Base-by-base conservation (phyloP, 2,888 invertebrate genomes). In the Pristionchus japonicus region DNA sequence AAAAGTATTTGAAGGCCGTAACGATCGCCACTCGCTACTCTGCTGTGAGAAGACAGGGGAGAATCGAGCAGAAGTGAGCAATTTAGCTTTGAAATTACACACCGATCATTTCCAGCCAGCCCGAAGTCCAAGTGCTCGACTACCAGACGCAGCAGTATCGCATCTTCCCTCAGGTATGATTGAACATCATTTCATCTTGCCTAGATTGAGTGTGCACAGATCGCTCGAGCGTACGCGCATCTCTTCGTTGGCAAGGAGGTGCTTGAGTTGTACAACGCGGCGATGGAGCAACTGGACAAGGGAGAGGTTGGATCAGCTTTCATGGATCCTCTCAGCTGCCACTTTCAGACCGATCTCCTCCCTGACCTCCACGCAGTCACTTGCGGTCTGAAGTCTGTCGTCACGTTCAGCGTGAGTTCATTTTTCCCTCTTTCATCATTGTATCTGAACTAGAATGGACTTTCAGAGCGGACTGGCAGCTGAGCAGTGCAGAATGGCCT, bases 111-210 rank as follows among this genome's bases (percentile, higher is more conserved):
- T 61, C 0, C 34, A 70, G 70, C 17, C 37, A 27, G 1, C 70
- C 70, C 13, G 70, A 70, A 7, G 70, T 97, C 0, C 97, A 98
- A 95, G 97, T 99, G 92, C 95, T 99, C 89, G 97, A 98, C 94
- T 99, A 97, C 94, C 96, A 97, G 90, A 98, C 98, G 0, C 98
- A 99, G 94, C 98, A 98, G 94, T 96, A 97, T 94, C 98, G 98
- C 95, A 95, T 99, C 40, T 96, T 98, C 92, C 97, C 98, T 0
- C 96, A 96, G 92, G 96, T 98, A 86, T 37, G 0, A 2, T 70
- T 13, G 23, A 15, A 34, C 3, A n/a, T 31, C 34, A 11, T 52
- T 57, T 31, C 23, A 17, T 1, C 52, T 34, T 23, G n/a, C n/a
- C n/a, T n/a, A n/a, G n/a, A 34, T 9, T 23, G 61, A 27, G 4